Evolutionary conservation across 37 sponge, comb jelly and placozoan genomes (phyloP).

Genomic region (Tethya wilhelma): DNA sequence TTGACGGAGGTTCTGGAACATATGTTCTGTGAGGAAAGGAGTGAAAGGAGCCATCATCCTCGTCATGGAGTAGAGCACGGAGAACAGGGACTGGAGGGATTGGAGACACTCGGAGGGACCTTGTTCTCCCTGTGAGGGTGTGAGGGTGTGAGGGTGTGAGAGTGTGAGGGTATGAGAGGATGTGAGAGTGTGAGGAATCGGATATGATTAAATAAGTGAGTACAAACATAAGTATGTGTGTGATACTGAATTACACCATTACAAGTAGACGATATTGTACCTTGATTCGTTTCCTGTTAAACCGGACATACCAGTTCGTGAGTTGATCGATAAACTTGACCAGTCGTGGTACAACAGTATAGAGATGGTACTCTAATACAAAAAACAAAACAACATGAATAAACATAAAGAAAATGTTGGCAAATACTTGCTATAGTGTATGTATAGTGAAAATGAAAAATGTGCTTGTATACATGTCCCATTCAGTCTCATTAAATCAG

Average conservation of each 20-base stretch:
- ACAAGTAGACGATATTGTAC: conserved; percentile 13
- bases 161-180: neutral
- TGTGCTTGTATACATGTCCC: neutral
- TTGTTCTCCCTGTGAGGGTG: conserved; percentile 70
- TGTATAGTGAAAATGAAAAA: neutral
- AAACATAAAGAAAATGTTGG: neutral
- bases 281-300: conserved; percentile 94
- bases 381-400: neutral
- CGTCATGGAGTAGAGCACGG: conserved; percentile 87
- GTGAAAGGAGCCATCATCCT: conserved; percentile 98
- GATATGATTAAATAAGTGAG: too few relatives aligned
- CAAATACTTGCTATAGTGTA: too few relatives aligned
- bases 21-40: conserved; percentile 94
- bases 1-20: conserved; percentile 88
- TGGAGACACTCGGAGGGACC: conserved; percentile 70
- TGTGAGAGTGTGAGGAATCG: too few relatives aligned
- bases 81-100: conserved; percentile 82
- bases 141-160: neutral
- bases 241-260: too few relatives aligned
- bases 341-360: conserved; percentile 95
- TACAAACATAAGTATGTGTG: neutral
- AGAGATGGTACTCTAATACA: conserved; percentile 81
- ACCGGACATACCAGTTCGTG: conserved; percentile 98
- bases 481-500: too few relatives aligned
- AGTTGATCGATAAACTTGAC: conserved; percentile 90